A percentile compares a stretch with the other conserved stretches of the same genome.
Evolutionary conservation across 2,797 vertebrate genomes (phyloP).

Genomic region (Falco columbarius): DNA sequence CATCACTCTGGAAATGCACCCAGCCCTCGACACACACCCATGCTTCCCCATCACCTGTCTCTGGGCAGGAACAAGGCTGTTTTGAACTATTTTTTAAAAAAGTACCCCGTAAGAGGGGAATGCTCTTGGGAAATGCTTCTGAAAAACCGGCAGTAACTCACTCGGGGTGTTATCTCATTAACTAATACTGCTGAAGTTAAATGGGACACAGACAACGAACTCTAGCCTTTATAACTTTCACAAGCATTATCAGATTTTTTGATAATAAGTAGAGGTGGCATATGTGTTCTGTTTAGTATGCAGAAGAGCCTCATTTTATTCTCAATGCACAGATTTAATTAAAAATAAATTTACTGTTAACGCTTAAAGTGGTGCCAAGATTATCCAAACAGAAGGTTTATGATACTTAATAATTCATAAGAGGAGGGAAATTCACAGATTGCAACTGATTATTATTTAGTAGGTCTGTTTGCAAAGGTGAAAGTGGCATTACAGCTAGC

Average conservation of each 20-base stretch:
- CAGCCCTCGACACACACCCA: neutral
- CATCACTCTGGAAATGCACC: neutral
- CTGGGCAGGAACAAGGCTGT: neutral
- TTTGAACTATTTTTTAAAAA: rapidly evolving
- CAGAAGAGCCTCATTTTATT: slow-evolving; percentile 72
- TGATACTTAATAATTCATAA: slow-evolving; percentile 85
- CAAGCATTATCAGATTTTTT: slow-evolving; percentile 66
- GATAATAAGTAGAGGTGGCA: slow-evolving; percentile 67
- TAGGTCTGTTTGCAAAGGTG: slow-evolving; percentile 78
- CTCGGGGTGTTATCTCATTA: slow-evolving; percentile 32
- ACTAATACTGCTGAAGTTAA: slow-evolving; percentile 46
- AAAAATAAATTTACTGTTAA: slow-evolving; percentile 87
- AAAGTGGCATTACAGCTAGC: slow-evolving; percentile 70
- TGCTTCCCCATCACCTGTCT: neutral
- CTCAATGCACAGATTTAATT: slow-evolving; percentile 82
- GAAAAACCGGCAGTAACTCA: neutral
- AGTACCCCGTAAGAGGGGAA: neutral
- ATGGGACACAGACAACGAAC: slow-evolving; percentile 67
- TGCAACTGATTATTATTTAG: slow-evolving; percentile 81
- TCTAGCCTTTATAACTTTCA: slow-evolving; percentile 63
- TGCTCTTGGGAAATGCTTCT: neutral
- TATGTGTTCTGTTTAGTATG: slow-evolving; percentile 70
- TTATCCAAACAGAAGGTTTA: slow-evolving; percentile 81
- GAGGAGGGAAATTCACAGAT: slow-evolving; percentile 63
- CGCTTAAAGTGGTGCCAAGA: slow-evolving; percentile 80